Base-by-base conservation (phyloP, 1,140 invertebrate genomes). In the Drosophila nasuta region DNA sequence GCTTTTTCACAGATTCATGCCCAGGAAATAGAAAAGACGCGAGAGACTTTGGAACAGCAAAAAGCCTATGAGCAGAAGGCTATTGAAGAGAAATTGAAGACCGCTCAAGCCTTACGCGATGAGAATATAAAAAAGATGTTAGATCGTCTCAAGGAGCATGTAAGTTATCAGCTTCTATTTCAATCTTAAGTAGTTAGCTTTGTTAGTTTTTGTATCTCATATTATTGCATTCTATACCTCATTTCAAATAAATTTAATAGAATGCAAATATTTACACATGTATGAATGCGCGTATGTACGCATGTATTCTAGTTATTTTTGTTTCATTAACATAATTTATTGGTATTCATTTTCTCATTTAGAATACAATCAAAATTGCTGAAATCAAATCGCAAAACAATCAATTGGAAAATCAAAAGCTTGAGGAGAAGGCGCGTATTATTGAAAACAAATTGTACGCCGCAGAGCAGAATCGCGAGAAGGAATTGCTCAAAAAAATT, bases 121-220 rank as follows among this genome's bases (percentile, higher is more conserved):
- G 96, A 96, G 85, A 96, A 97, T 91, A 95, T 97, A 56, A 97
- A 97, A 93, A 96, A 96, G 92, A 97, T 98, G 95, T 93, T 97
- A 62, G 96, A 97, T 81, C 96, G 97, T 79, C 95, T 98, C 6
- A 96, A 96, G 93, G 96, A 98, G 93, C 97, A 98, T 93, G 97
- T 98, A 92, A 96, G 83, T 89, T n/a, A 11, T 20, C 0, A 15
- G 10, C 11, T 15, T 25, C n/a, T 8, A 41, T 28, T 1, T 1
- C n/a, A 33, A 11, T 72, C 30, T 15, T 13, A 13, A 25, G 35
- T 69, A 60, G 35, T 76, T 52, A 13, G 48, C 15, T 58, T 43
- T 54, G 10, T 25, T 66, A 35, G 60, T 56, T 45, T 35, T 70
- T 75, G 69, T 51, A 60, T 52, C 52, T 20, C 74, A 15, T 63